Base-by-base conservation (phyloP, 2,113 vertebrate genomes). In the Gavialis gangeticus region DNA sequence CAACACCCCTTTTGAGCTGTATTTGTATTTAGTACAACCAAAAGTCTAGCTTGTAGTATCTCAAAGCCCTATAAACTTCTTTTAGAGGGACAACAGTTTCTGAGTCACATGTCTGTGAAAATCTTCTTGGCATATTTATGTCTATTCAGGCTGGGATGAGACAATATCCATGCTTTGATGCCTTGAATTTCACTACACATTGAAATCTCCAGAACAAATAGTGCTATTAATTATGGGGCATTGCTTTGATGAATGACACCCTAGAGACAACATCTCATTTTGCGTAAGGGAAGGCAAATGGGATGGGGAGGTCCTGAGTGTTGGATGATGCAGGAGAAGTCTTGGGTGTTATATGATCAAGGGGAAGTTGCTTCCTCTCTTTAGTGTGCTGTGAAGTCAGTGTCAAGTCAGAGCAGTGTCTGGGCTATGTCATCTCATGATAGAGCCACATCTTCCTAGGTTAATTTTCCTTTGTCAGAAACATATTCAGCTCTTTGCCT, bases 261-360 rank as follows among this genome's bases (percentile, higher is more conserved):
- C 67, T 73, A 66, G 90, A 94, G 91, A 92, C 91, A 82, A 77
- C 59, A 83, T 96, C 96, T 96, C 92, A 94, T 96, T 96, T 96
- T 88, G 82, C 79, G 62, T 83, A 69, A 81, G 75, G 88, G 90
- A 30, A 90, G 82, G 88, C 19, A 30, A 67, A 76, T 0, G 0
- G 80, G 83, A 81, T 88, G 87, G 88, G 90, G 90, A 24, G 0
- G 82, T 87, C 79, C 7, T 22, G 94, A 95, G 96, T 95, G 90
- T 91, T 92, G 80, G 24, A 67, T 97, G 96, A 94, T 92, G 90
- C 87, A 81, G 79, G 95, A 95, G 92, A 91, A 89, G 80, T 94
- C 88, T 92, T 94, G 95, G 96, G 85, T 93, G 88, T 95, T 96
- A 88, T 79, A 64, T 96, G 95, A 96, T 96, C 96, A 96, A 97